A percentile compares a stretch with the other conserved stretches of the same genome.
phyloP scores from a whole-genome alignment of 1,140 invertebrate species.

The Carposina sasakii region DNA sequence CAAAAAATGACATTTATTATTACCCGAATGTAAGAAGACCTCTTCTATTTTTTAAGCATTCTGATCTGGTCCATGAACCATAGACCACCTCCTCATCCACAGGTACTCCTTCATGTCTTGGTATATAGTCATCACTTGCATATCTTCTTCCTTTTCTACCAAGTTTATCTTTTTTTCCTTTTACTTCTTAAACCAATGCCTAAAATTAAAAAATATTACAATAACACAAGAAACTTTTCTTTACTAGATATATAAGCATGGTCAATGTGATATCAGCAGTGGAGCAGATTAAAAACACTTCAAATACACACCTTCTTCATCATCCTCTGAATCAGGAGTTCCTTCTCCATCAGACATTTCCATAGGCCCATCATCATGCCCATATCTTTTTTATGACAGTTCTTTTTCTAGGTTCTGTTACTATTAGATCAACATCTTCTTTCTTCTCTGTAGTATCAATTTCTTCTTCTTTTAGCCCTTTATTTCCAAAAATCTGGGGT shows the following conservation, averaged over 20 bases:
- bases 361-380: conserved; percentile 94
- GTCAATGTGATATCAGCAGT: no score
- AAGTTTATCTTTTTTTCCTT: conserved; percentile 78
- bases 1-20: no score
- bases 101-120: conserved; percentile 82
- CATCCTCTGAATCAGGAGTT: conserved; percentile 87
- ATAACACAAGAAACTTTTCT: no score
- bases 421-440: conserved; percentile 90
- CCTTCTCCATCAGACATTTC: conserved; percentile 96
- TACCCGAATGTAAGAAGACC: conserved; percentile 95
- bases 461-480: conserved; percentile 99
- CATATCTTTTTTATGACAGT: conserved; percentile 97
- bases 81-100: conserved; percentile 88
- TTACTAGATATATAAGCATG: no score
- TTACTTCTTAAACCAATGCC: conserved; percentile 76
- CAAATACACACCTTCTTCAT: conserved; percentile 82
- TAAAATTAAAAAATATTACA: conserved; percentile 35
- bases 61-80: conserved; percentile 89
- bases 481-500: conserved; percentile 99
- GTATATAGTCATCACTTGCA: conserved; percentile 88
- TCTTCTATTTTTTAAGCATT: conserved; percentile 95
- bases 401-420: conserved; percentile 94
- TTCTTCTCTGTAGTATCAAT: conserved; percentile 95
- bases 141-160: conserved; percentile 76
- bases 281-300: no score